Conservation (phyloP, 2,797 vertebrate genomes). For the Gallinago stenura region DNA sequence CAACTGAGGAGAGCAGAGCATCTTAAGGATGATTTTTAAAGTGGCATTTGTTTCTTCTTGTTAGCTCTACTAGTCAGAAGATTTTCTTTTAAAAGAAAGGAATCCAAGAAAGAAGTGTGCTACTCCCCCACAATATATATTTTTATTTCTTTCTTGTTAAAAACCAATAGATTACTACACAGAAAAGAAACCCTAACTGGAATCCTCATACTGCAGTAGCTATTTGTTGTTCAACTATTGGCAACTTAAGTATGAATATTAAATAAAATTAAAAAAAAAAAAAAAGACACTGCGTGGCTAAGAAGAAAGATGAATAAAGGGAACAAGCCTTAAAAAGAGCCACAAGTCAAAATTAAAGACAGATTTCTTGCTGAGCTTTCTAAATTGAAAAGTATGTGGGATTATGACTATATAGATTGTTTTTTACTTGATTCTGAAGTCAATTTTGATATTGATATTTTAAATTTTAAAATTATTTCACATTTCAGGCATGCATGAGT, state of each 20-base stretch:
- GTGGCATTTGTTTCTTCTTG: not conserved
- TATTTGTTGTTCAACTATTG: slow-evolving; percentile 18
- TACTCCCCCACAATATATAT: not conserved
- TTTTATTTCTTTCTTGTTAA: slow-evolving; percentile 10
- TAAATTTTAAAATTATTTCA: not conserved
- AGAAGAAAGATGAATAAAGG: not conserved
- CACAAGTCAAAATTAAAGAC: not conserved
- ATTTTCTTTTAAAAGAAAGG: not conserved
- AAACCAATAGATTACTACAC: not conserved
- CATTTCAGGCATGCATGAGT: not conserved
- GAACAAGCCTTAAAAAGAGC: not conserved
- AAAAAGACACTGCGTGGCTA: not conserved
- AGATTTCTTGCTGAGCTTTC: not conserved
- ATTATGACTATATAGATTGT: not conserved
- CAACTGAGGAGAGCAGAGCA: not conserved
- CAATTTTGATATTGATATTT: not conserved
- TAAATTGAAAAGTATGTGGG: not conserved
- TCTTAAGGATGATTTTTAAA: not conserved
- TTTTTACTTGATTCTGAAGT: not conserved
- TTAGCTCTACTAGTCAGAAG: not conserved
- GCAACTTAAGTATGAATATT: slow-evolving; percentile 1
- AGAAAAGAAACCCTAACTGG: slow-evolving; percentile 4
- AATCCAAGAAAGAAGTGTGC: not conserved
- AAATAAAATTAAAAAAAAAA: slow-evolving; percentile 1
- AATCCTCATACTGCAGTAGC: not conserved